phyloP scores from a whole-genome alignment of 2,888 invertebrate genomes.

The Heliconius charithonia region DNA sequence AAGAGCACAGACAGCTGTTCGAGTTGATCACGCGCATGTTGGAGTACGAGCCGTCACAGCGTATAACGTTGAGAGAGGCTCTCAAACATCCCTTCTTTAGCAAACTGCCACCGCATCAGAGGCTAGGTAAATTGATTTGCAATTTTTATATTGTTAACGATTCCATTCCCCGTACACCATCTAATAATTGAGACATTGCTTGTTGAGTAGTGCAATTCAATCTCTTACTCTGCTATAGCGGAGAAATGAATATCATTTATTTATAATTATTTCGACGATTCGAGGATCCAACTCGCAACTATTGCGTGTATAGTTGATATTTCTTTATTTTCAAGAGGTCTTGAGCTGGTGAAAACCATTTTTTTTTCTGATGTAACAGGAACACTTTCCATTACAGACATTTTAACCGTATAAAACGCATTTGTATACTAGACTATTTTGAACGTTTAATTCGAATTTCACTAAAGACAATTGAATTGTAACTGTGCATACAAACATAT shows the following conservation, averaged over 20 bases:
- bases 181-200: too few species aligned
- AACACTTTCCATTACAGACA: neutral
- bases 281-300: neutral
- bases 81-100: conserved; percentile 96
- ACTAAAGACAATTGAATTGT: too few species aligned
- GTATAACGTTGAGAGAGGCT: conserved; percentile 94
- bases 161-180: too few species aligned
- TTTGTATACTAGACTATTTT: neutral
- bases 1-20: conserved; percentile 96
- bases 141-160: too few species aligned
- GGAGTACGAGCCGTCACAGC: conserved; percentile 96
- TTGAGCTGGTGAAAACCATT: too few species aligned
- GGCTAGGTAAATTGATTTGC: conserved; percentile 79
- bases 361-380: neutral
- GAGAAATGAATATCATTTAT: neutral
- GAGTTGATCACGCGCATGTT: conserved; percentile 97
- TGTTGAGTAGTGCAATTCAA: too few species aligned
- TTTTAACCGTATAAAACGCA: neutral
- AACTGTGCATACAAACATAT: too few species aligned
- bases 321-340: neutral
- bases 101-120: conserved; percentile 90
- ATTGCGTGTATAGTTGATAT: neutral
- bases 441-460: too few species aligned
- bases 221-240: too few species aligned
- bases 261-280: neutral